Evolutionary conservation across 35 echinoderm and acorn worm species (phyloP).

Genomic region (Lytechinus variegatus): DNA sequence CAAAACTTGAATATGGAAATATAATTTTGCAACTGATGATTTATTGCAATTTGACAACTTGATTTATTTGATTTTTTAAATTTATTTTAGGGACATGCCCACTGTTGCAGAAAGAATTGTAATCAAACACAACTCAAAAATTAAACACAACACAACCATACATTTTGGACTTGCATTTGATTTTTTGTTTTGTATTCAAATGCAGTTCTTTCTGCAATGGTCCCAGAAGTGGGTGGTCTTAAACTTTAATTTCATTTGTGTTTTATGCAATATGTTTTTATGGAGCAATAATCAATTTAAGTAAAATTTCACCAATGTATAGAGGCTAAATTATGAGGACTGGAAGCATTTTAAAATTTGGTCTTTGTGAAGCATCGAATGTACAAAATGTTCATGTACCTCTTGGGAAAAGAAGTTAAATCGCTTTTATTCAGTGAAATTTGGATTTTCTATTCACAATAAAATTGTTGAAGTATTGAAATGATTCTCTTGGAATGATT

Average conservation of each 20-base stretch:
- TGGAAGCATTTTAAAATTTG: neutral
- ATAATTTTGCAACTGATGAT: too few species aligned
- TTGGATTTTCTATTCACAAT: neutral
- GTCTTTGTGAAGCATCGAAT: neutral
- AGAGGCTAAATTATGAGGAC: neutral
- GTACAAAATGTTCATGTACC: neutral
- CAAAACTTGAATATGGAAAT: too few species aligned
- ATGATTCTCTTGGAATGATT: neutral
- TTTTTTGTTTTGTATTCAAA: neutral
- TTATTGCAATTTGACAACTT: too few species aligned
- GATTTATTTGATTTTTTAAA: too few species aligned
- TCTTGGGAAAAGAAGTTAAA: neutral
- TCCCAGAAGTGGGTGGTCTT: too few species aligned
- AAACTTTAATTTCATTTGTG: neutral
- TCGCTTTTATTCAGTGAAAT: neutral
- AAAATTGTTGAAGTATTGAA: slow-evolving; percentile 14
- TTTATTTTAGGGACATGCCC: too few species aligned
- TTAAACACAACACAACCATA: too few species aligned
- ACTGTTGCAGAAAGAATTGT: too few species aligned
- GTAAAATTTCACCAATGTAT: neutral
- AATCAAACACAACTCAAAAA: too few species aligned
- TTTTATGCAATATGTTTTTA: neutral
- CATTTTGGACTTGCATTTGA: too few species aligned
- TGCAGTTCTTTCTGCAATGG: neutral
- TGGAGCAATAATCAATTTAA: neutral